Percentiles rank a stretch among this genome's conserved stretches.
phyloP scores from a whole-genome alignment of 2,797 vertebrate genomes.

The Crotalus adamanteus region DNA sequence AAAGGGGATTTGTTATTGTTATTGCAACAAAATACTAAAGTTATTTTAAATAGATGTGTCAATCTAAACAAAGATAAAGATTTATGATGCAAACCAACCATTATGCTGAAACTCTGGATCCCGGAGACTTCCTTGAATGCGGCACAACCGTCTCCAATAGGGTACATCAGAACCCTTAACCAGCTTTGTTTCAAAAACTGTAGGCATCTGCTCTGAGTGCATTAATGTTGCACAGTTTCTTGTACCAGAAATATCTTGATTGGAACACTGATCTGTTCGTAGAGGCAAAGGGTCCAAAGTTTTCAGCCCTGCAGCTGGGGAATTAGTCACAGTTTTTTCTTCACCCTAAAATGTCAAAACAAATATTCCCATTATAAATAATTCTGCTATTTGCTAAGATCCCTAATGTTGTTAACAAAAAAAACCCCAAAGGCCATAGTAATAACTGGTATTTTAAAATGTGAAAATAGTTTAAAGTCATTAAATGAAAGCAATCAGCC shows the following conservation, averaged over 20 bases:
- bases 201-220: slow-evolving; percentile 30
- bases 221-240: slow-evolving; percentile 43
- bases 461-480: not conserved
- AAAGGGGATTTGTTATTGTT: not conserved
- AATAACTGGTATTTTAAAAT: not conserved
- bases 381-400: not conserved
- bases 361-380: not conserved
- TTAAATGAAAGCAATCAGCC: not conserved
- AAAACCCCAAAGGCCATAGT: not conserved
- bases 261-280: slow-evolving; percentile 67
- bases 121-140: slow-evolving; percentile 79
- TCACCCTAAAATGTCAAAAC: slow-evolving; percentile 39
- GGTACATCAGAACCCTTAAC: slow-evolving; percentile 11
- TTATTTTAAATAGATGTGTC: not conserved
- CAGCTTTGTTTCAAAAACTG: slow-evolving; percentile 28
- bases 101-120: slow-evolving; percentile 87
- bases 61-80: not conserved
- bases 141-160: slow-evolving; percentile 65
- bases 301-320: slow-evolving; percentile 75
- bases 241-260: slow-evolving; percentile 15
- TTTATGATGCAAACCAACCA: slow-evolving; percentile 56
- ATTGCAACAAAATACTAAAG: not conserved
- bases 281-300: slow-evolving; percentile 81
- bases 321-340: slow-evolving; percentile 42
- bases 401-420: not conserved